These are phyloP conservation scores for Bombus turneri DNA, from an alignment of 1,140 invertebrate genomes.

Conservation along the genomic window DNA sequence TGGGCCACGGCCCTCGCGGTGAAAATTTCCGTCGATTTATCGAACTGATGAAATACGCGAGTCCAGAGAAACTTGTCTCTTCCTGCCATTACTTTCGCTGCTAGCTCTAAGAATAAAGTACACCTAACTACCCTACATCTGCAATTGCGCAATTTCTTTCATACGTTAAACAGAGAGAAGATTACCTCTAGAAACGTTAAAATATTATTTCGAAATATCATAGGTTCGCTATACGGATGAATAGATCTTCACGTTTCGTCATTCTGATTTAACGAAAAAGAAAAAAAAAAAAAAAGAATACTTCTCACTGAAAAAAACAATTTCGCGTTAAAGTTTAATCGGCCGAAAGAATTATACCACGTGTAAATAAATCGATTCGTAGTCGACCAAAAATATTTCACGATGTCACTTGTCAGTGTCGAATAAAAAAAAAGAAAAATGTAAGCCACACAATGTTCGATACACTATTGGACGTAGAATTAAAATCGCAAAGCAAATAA, in stretches of 20 bases:
- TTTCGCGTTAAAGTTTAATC: neutral
- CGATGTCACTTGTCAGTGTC: neutral
- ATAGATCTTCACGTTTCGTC: neutral
- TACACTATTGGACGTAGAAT: neutral
- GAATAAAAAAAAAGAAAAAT: neutral
- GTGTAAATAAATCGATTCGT: slow-evolving; percentile 16
- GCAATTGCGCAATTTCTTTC: neutral
- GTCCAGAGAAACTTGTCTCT: neutral
- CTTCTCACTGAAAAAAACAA: neutral
- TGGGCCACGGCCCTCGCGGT: slow-evolving; percentile 1
- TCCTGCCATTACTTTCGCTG: neutral
- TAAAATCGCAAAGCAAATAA: neutral
- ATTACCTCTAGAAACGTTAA: neutral
- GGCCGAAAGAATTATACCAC: neutral
- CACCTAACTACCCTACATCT: neutral
- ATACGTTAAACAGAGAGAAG: neutral
- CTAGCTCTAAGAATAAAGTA: too few species aligned
- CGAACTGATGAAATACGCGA: neutral
- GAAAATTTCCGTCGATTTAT: neutral
- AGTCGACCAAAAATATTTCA: neutral
- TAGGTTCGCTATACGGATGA: neutral
- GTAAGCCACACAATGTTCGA: neutral
- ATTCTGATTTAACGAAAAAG: neutral
- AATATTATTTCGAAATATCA: neutral
- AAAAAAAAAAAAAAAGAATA: neutral